Conservation (phyloP, 2,888 invertebrate genomes). For the Neoitamus cyanurus region DNA sequence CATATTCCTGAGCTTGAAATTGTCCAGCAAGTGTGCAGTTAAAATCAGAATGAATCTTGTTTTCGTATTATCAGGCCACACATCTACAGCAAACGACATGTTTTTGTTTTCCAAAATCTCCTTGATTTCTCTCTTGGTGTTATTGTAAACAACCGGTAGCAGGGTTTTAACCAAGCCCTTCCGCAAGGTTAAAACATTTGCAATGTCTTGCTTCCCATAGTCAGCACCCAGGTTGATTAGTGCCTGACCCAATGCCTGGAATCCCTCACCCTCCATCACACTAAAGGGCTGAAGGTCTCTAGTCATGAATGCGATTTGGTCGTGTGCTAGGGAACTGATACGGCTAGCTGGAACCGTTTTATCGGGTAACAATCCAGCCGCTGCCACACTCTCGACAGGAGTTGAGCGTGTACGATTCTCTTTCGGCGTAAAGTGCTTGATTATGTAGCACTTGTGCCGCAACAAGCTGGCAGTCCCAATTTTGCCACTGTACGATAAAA, state of each 20-base stretch:
- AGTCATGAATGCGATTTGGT: background rate
- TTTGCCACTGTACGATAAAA: conserved; percentile 12
- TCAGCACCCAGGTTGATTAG: conserved; percentile 4
- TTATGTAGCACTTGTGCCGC: background rate
- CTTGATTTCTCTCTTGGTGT: background rate
- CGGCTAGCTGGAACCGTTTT: background rate
- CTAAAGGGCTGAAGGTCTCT: background rate
- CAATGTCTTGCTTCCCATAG: background rate
- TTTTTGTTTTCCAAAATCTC: background rate
- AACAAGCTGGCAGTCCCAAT: background rate
- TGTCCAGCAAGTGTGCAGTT: background rate
- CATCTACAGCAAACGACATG: background rate
- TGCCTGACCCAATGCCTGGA: background rate
- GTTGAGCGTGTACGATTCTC: background rate
- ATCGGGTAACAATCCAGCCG: background rate
- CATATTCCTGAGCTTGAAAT: background rate
- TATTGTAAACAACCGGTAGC: background rate
- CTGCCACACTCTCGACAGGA: background rate
- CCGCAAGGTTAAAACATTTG: background rate
- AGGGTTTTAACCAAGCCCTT: background rate
- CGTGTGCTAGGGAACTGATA: background rate
- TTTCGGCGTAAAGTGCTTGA: background rate
- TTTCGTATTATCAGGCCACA: background rate
- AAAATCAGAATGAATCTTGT: background rate
- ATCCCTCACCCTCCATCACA: conserved; percentile 13